A percentile compares a stretch with the other conserved stretches of the same genome.
Conservation (phyloP, 2,888 invertebrate genomes). For the Atrina japonica region DNA sequence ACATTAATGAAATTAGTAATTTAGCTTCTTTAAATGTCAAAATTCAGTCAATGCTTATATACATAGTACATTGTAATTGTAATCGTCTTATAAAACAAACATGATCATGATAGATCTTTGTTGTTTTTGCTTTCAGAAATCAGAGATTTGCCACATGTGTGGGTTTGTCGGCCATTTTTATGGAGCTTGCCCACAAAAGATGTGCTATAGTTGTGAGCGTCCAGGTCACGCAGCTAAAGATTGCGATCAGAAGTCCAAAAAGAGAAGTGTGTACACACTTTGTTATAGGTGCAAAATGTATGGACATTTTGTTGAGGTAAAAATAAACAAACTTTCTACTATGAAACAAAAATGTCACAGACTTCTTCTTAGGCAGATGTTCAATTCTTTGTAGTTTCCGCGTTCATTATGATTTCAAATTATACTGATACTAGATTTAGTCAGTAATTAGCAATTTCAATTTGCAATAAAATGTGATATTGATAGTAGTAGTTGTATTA, state of each 20-base stretch:
- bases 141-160: slow-evolving; percentile 61
- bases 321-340: background rate
- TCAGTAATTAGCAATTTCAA: too few species aligned
- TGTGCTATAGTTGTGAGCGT: slow-evolving; percentile 67
- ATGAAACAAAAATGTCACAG: background rate
- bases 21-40: too few species aligned
- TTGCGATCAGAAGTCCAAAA: slow-evolving; percentile 47
- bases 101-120: too few species aligned
- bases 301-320: slow-evolving; percentile 56
- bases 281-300: slow-evolving; percentile 59
- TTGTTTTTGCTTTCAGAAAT: too few species aligned
- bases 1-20: too few species aligned
- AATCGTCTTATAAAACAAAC: too few species aligned
- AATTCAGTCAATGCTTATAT: too few species aligned
- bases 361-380: too few species aligned
- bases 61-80: too few species aligned
- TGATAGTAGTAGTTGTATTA: too few species aligned
- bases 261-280: slow-evolving; percentile 28
- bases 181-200: slow-evolving; percentile 52
- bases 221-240: slow-evolving; percentile 60
- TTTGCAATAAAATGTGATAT: too few species aligned
- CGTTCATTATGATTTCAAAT: background rate
- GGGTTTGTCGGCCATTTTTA: slow-evolving; percentile 58
- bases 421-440: too few species aligned
- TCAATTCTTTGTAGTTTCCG: background rate